These are phyloP conservation scores for Solenopsis fugax DNA, from an alignment of 1,140 invertebrate genomes.

Conservation along the genomic window DNA sequence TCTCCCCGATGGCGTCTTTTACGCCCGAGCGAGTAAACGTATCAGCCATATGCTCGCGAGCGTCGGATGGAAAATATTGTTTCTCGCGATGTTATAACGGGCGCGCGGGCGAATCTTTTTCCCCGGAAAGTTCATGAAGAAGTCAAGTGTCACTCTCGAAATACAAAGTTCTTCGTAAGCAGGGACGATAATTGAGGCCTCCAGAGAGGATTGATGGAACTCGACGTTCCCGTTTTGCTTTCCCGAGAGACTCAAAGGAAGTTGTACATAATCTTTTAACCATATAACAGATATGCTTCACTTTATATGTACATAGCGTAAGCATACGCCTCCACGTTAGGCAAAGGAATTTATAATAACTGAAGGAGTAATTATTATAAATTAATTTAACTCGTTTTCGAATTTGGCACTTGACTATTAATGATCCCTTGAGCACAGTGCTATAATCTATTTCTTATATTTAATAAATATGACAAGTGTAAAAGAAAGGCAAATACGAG, in stretches of 20 bases:
- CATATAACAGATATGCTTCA: background rate
- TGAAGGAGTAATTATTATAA: background rate
- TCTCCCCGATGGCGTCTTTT: slow-evolving; percentile 38
- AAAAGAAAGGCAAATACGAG: too few species aligned
- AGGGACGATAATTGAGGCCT: slow-evolving; percentile 39
- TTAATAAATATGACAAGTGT: too few species aligned
- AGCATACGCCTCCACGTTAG: background rate
- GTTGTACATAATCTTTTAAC: slow-evolving; percentile 1
- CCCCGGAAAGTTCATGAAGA: background rate
- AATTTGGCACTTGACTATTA: too few species aligned
- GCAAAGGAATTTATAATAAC: background rate
- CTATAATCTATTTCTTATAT: too few species aligned
- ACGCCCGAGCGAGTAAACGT: slow-evolving; percentile 64
- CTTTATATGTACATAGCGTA: background rate
- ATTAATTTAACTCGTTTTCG: too few species aligned
- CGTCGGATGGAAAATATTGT: slow-evolving; percentile 68
- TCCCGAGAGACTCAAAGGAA: background rate
- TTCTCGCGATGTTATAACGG: slow-evolving; percentile 53
- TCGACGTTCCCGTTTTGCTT: background rate
- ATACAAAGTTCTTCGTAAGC: slow-evolving; percentile 15
- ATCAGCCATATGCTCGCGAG: slow-evolving; percentile 41
- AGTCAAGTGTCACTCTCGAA: slow-evolving; percentile 35
- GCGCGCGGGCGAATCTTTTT: slow-evolving; percentile 20
- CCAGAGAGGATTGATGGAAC: background rate
- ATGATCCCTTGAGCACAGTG: too few species aligned